These are phyloP conservation scores for Keiferia lycopersicella DNA, from an alignment of 2,888 invertebrate species.

Conservation along the genomic window DNA sequence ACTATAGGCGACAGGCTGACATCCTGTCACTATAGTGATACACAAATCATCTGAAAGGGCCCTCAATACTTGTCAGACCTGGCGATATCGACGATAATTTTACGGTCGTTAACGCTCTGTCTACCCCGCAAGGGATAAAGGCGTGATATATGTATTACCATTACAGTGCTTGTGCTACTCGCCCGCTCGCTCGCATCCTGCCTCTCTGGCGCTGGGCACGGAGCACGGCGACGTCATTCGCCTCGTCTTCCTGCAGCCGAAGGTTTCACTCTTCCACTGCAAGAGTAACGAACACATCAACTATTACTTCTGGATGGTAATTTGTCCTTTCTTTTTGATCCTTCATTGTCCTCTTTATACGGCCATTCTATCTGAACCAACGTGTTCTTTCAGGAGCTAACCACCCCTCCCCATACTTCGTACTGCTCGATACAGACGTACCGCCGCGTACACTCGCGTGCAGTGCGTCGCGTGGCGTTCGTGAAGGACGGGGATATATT, in stretches of 20 bases:
- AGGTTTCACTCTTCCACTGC: constrained; percentile 73
- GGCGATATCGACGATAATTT: too few relatives aligned
- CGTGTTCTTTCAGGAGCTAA: constrained; percentile 68
- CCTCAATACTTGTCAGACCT: too few relatives aligned
- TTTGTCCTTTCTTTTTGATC: neutral
- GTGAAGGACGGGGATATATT: constrained; percentile 69
- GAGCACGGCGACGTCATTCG: constrained; percentile 77
- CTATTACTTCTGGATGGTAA: constrained; percentile 82
- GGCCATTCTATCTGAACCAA: too few relatives aligned
- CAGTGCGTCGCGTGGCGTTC: constrained; percentile 72
- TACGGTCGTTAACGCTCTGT: too few relatives aligned
- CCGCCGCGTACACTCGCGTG: constrained; percentile 72
- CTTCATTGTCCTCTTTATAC: neutral
- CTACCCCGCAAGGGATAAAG: too few relatives aligned
- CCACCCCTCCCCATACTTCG: constrained; percentile 67
- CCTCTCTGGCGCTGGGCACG: constrained; percentile 78
- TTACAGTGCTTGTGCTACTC: constrained; percentile 76
- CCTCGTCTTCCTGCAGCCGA: constrained; percentile 78
- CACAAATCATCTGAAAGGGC: too few relatives aligned
- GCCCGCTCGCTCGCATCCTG: constrained; percentile 51
- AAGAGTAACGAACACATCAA: constrained; percentile 78
- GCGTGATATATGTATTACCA: too few relatives aligned
- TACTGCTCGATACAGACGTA: constrained; percentile 68
- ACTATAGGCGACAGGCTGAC: too few relatives aligned
- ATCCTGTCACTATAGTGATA: too few relatives aligned